Base-by-base conservation (phyloP, 2,888 invertebrate species). In the Tetragnatha montana region DNA sequence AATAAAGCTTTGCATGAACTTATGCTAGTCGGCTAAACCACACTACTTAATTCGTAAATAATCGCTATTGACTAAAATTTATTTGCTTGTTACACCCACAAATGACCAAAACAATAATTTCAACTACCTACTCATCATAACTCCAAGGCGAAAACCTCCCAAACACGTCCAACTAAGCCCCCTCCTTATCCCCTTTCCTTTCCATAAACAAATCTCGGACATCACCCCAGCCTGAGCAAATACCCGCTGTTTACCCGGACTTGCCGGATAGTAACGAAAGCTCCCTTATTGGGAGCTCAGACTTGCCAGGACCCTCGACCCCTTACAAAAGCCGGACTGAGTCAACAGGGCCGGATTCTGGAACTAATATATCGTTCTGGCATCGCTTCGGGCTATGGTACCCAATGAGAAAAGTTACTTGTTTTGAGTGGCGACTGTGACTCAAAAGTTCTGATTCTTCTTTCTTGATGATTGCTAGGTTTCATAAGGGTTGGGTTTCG, bases 191-290 rank as follows among this genome's bases (percentile, higher is more conserved):
- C 60, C 60, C 60, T n/a, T 35, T 50, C 71, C 47, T 8, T 71
- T 21, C n/a, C n/a, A 78, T 51, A 82, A 60, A 82, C 82, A 82
- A 73, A 82, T 82, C 82, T 82, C 74, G 82, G 82, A 82, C 82
- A 74, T 60, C 47, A 69, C 10, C 82, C 22, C 35, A 19, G 21
- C 50, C 71, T 81, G 19, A 51, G 19, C 35, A 85, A 85, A 79
- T 71, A 85, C n/a, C 7, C 70, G 4, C 71, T 85, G 78, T 85
- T 85, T 85, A 60, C 85, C 47, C 84, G 69, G 60, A 73, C 60
- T 71, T 81, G 47, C 70, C 84, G 19, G 70, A 84, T 35, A 49
- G 84, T 78, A 84, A 76, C 76, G 76, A 84, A 76, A 76, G 68
- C 78, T 17, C 21, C 70, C 60, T 84, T 84, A 84, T 76, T 84